Conservation (phyloP, 1,140 invertebrate species). For the Dryas iulia region DNA sequence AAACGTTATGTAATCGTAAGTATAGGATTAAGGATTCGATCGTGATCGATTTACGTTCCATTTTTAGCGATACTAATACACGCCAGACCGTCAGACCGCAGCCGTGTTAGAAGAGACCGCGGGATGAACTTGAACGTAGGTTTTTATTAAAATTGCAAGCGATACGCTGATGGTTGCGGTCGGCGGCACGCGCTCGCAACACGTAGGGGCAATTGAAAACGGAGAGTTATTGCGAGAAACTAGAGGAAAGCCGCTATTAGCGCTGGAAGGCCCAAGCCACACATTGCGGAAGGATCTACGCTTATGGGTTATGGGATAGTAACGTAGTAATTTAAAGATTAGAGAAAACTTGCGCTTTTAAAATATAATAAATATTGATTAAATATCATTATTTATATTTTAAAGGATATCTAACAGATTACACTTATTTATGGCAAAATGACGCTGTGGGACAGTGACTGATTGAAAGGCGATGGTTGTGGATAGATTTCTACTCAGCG, state of each 20-base stretch:
- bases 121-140: constrained; percentile 52
- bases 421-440: no score
- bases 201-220: constrained; percentile 69
- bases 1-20: constrained; percentile 29
- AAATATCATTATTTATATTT: no score
- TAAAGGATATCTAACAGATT: no score
- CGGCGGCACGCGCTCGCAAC: constrained; percentile 58
- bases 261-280: constrained; percentile 56
- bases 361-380: no score
- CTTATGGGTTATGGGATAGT: no score
- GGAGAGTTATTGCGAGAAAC: constrained; percentile 64
- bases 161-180: constrained; percentile 51
- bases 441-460: no score
- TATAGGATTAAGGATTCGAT: constrained; percentile 37
- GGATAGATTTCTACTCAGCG: no score
- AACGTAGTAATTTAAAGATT: no score
- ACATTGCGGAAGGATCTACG: constrained; percentile 38
- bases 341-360: no score
- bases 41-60: constrained; percentile 37
- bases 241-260: constrained; percentile 51
- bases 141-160: constrained; percentile 63
- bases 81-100: constrained; percentile 36
- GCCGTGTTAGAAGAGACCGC: constrained; percentile 38
- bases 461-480: no score
- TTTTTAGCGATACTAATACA: constrained; percentile 22